Percentiles rank a stretch among this genome's conserved stretches.
Evolutionary conservation across 1,140 invertebrate species (phyloP).

Genomic region (Drosophila pallidifrons): DNA sequence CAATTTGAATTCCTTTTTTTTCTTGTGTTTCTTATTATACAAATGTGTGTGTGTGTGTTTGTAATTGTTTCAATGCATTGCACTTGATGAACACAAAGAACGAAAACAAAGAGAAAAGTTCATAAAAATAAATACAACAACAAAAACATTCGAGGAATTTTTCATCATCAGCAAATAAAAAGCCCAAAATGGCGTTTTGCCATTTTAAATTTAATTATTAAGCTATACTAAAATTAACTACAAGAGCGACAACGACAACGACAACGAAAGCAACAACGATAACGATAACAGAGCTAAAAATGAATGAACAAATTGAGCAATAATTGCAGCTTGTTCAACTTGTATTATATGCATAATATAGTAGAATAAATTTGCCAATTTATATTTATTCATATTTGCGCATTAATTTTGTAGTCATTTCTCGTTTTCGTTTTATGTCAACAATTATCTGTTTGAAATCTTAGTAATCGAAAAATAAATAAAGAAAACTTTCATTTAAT

Average conservation of each 20-base stretch:
- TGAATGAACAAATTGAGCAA: constrained; percentile 7
- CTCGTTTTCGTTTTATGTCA: too few species aligned
- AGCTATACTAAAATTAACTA: constrained; percentile 16
- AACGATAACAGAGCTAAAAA: constrained; percentile 16
- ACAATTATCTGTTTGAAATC: too few species aligned
- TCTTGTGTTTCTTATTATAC: constrained; percentile 2
- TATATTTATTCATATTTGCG: neutral
- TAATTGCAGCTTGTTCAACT: constrained; percentile 2
- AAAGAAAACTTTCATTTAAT: too few species aligned
- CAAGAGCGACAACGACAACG: constrained; percentile 2
- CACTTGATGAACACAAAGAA: constrained; percentile 48
- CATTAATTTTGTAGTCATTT: too few species aligned
- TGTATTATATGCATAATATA: neutral
- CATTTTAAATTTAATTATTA: constrained; percentile 38
- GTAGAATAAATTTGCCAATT: neutral
- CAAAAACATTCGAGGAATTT: constrained; percentile 7
- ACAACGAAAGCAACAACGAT: constrained; percentile 16
- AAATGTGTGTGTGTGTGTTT: constrained; percentile 3
- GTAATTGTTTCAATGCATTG: constrained; percentile 31
- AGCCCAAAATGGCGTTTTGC: constrained; percentile 31
- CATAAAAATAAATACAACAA: constrained; percentile 15
- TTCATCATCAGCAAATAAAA: neutral
- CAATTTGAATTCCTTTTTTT: constrained; percentile 14
- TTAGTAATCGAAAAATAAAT: too few species aligned
- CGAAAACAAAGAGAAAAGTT: constrained; percentile 35